Conservation (phyloP, 2,888 invertebrate species). For the Onchidella celtica region DNA sequence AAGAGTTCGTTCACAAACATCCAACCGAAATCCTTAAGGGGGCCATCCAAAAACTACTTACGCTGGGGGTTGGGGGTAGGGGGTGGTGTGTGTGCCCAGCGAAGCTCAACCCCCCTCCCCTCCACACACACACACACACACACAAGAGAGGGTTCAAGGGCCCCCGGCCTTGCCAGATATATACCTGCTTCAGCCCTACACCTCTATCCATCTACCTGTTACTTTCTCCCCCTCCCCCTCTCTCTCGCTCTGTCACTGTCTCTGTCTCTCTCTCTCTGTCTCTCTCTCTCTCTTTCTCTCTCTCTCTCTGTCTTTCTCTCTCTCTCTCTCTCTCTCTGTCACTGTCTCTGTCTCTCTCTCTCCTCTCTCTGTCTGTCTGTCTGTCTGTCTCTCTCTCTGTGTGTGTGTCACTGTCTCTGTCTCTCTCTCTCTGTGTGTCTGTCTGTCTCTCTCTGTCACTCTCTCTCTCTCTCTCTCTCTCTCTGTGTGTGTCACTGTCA, state of each 20-base stretch:
- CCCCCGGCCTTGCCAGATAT: no score
- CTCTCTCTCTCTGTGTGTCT: background rate
- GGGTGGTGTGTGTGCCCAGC: no score
- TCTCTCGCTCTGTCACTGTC: conserved; percentile 20
- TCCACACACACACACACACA: no score
- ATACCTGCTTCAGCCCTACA: no score
- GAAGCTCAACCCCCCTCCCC: no score
- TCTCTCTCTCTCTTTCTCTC: background rate
- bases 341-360: conserved; percentile 17
- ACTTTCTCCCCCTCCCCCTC: conserved; percentile 20
- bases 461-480: background rate
- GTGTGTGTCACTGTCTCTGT: background rate
- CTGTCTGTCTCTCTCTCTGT: conserved; percentile 6
- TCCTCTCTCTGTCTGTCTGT: conserved; percentile 1
- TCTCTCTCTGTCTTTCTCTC: conserved; percentile 2
- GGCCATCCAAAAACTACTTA: no score
- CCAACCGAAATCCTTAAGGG: no score
- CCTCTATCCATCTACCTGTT: conserved; percentile 27
- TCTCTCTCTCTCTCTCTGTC: background rate
- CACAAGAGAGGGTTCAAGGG: no score
- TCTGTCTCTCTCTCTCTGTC: conserved; percentile 11
- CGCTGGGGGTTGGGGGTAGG: no score
- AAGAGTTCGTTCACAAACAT: no score
- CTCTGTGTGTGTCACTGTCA: background rate
- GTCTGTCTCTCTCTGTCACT: background rate